Percentiles rank a stretch among this genome's conserved stretches.
Evolutionary conservation across 1,140 invertebrate genomes (phyloP).

Genomic region (Drosophila pseudoananassae): DNA sequence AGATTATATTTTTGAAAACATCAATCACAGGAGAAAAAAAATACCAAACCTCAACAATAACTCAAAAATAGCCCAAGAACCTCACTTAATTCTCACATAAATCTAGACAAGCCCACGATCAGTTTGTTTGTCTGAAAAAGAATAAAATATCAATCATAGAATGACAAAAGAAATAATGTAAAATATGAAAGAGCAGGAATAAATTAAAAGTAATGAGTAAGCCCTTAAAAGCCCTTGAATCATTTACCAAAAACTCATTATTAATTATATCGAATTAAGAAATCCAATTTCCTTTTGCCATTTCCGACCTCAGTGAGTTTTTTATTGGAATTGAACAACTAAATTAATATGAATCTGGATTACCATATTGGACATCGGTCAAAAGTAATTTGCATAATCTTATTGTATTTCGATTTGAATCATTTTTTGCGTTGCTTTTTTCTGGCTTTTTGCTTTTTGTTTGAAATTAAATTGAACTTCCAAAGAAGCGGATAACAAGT

Average conservation of each 20-base stretch:
- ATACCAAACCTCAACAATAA: not conserved
- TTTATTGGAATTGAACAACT: slow-evolving; percentile 15
- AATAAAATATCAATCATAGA: slow-evolving; percentile 20
- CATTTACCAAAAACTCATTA: not conserved
- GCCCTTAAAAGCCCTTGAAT: not conserved
- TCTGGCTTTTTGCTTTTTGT: not conserved
- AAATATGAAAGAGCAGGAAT: too few relatives aligned
- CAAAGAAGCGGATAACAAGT: slow-evolving; percentile 59
- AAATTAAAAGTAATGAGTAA: too few relatives aligned
- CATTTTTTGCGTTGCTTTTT: slow-evolving; percentile 32
- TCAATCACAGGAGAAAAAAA: slow-evolving; percentile 12
- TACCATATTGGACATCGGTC: slow-evolving; percentile 20
- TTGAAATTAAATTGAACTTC: slow-evolving; percentile 46
- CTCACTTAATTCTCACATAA: slow-evolving; percentile 26
- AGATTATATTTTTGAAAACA: not conserved
- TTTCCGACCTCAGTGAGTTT: slow-evolving; percentile 25
- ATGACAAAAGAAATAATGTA: too few relatives aligned
- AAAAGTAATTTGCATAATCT: slow-evolving; percentile 64
- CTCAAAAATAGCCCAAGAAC: not conserved
- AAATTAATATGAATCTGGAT: slow-evolving; percentile 28
- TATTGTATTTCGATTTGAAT: slow-evolving; percentile 52
- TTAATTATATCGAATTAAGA: slow-evolving; percentile 9
- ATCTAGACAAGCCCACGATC: slow-evolving; percentile 16
- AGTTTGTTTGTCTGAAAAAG: not conserved
- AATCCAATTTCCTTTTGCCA: slow-evolving; percentile 33